A percentile compares a stretch with the other conserved stretches of the same genome.
These are phyloP conservation scores for Pterobdella sp. DNA, from an alignment of 2,888 invertebrate genomes.

Conservation along the genomic window DNA sequence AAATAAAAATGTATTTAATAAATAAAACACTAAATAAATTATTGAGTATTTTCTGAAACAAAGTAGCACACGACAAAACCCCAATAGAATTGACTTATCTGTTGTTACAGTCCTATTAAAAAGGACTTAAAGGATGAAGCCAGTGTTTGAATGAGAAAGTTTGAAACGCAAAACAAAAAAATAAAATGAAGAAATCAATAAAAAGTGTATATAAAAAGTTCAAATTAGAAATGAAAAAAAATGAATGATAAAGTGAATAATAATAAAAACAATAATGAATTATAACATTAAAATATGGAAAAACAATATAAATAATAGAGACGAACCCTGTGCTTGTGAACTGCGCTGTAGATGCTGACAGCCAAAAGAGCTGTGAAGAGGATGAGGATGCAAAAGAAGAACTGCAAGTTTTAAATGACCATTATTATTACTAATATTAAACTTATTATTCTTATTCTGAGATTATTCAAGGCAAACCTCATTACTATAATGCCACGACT, in stretches of 20 bases:
- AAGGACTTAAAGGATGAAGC: no score
- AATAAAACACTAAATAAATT: no score
- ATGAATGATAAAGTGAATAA: not conserved
- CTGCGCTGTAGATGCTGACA: constrained; percentile 68
- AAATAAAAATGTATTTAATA: no score
- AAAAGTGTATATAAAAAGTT: not conserved
- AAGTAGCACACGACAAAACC: no score
- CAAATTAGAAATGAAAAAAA: not conserved
- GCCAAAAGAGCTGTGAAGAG: constrained; percentile 71
- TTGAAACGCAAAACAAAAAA: not conserved
- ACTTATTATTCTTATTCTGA: no score
- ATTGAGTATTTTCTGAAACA: no score
- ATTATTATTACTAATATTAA: no score
- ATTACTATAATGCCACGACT: no score
- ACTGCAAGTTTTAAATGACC: constrained; percentile 60
- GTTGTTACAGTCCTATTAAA: no score
- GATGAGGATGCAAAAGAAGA: constrained; percentile 68
- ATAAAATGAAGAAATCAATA: not conserved
- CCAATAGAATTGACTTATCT: no score
- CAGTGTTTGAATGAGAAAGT: no score
- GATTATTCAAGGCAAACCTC: no score
- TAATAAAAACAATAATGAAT: not conserved
- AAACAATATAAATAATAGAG: not conserved
- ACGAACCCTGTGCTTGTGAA: constrained; percentile 57
- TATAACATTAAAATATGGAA: not conserved